Conservation (phyloP, 2,888 invertebrate genomes). For the Tiliacea aurago region DNA sequence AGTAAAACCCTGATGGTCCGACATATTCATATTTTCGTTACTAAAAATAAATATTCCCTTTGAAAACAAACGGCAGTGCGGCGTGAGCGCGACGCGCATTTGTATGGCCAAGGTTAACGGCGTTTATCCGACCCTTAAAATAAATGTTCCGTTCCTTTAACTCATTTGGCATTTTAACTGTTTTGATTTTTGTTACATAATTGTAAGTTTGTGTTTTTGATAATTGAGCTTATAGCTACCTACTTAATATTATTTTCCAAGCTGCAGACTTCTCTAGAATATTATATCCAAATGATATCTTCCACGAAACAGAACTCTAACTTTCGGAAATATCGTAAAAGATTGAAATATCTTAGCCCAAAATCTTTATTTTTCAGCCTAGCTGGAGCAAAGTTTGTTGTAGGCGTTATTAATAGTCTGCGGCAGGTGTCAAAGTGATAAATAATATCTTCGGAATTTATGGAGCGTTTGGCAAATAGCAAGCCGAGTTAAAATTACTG, state of each 20-base stretch:
- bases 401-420: constrained; percentile 52
- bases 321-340: constrained; percentile 1
- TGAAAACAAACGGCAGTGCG: no score
- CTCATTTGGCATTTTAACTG: background rate
- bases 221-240: background rate
- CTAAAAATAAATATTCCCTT: no score
- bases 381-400: constrained; percentile 34
- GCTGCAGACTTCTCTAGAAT: background rate
- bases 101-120: no score
- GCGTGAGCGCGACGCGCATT: no score
- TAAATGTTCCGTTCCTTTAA: background rate
- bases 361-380: constrained; percentile 38
- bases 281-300: background rate
- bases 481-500: constrained; percentile 22
- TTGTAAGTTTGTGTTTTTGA: background rate
- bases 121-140: no score
- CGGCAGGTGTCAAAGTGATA: constrained; percentile 58
- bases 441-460: constrained; percentile 52
- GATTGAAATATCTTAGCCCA: background rate
- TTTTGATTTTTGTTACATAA: no score
- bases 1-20: no score
- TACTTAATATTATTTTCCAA: background rate
- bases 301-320: background rate
- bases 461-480: constrained; percentile 30
- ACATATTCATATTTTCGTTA: no score